A percentile compares a stretch with the other conserved stretches of the same genome.
phyloP scores from a whole-genome alignment of 2,797 vertebrate genomes.

The Sitta carolinensis region DNA sequence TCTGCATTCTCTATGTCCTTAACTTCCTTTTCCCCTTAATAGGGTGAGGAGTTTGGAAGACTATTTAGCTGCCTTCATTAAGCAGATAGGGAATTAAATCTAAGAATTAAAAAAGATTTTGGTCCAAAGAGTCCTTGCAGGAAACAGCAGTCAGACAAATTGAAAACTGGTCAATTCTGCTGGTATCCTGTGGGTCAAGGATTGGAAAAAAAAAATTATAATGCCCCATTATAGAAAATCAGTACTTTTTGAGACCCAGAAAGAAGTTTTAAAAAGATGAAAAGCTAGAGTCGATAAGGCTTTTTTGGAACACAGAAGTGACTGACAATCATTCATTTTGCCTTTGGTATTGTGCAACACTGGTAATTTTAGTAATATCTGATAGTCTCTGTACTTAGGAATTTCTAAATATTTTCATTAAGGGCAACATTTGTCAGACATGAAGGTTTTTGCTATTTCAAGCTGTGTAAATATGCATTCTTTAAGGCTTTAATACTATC shows the following conservation, averaged over 20 bases:
- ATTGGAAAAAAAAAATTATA: not conserved
- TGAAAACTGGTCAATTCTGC: not conserved
- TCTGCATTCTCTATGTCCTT: not conserved
- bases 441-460: not conserved
- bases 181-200: not conserved
- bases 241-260: not conserved
- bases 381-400: not conserved
- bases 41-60: not conserved
- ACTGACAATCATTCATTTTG: not conserved
- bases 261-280: not conserved
- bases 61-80: not conserved
- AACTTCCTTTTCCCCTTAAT: not conserved
- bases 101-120: not conserved
- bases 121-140: not conserved
- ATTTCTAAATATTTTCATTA: slow-evolving; percentile 36
- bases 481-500: not conserved
- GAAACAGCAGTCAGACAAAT: not conserved
- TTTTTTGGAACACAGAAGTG: not conserved
- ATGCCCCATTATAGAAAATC: not conserved
- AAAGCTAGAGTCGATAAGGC: not conserved
- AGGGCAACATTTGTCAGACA: not conserved
- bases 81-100: not conserved
- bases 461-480: not conserved
- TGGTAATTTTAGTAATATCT: slow-evolving; percentile 16
- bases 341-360: not conserved